Evolutionary conservation across 1,140 invertebrate genomes (phyloP).

Genomic region (Calliphora vicina): DNA sequence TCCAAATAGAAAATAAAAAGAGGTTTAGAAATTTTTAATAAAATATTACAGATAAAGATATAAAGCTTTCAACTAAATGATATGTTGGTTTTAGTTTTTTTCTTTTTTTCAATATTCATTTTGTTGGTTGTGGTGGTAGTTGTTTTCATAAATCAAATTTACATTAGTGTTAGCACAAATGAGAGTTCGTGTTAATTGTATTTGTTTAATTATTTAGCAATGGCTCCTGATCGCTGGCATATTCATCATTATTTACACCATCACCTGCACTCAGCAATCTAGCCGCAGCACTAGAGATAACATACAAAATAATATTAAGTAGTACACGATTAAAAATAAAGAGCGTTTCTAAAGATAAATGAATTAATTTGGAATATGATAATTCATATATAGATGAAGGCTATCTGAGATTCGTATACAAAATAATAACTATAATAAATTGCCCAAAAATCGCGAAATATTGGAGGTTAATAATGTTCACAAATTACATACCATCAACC

Average conservation of each 20-base stretch:
- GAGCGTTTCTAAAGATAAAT: no score
- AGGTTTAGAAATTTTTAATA: not conserved
- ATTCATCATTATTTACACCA: constrained; percentile 19
- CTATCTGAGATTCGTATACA: no score
- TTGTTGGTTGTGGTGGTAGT: not conserved
- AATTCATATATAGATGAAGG: no score
- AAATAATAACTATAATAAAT: no score
- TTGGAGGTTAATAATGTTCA: no score
- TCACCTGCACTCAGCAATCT: constrained; percentile 25
- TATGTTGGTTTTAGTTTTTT: not conserved
- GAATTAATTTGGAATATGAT: no score
- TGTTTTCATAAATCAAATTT: not conserved
- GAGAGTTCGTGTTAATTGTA: not conserved
- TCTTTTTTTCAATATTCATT: not conserved
- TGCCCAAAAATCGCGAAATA: no score
- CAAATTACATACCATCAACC: no score
- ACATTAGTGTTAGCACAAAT: not conserved
- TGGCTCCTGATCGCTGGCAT: constrained; percentile 42
- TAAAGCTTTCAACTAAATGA: not conserved
- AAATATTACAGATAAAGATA: not conserved
- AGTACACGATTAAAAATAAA: not conserved
- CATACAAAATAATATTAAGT: not conserved
- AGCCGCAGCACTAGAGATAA: constrained; percentile 36
- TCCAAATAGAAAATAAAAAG: not conserved
- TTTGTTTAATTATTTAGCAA: constrained; percentile 38